Percentiles rank a stretch among this genome's conserved stretches.
These are phyloP conservation scores for Larimichthys crocea DNA, from an alignment of 2,113 vertebrate species.

Conservation along the genomic window DNA sequence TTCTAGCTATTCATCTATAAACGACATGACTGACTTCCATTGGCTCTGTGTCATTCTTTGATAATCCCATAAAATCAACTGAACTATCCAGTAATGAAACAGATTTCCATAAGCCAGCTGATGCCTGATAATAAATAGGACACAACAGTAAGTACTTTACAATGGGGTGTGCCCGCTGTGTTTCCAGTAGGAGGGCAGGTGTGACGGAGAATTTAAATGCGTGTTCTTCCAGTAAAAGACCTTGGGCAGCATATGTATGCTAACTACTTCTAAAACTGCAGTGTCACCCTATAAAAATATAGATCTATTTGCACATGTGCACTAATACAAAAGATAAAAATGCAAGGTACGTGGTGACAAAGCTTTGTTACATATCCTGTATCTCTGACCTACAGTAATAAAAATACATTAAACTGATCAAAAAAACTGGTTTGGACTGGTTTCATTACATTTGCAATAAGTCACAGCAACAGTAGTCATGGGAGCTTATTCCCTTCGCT, in stretches of 20 bases:
- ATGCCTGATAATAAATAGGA: constrained; percentile 14
- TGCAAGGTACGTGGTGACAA: neutral
- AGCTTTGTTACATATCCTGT: no score
- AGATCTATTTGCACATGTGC: neutral
- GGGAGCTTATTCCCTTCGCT: neutral
- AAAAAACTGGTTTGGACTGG: neutral
- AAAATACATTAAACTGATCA: neutral
- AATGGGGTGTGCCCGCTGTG: neutral
- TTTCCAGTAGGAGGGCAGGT: constrained; percentile 7
- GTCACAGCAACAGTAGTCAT: neutral
- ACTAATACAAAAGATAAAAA: neutral
- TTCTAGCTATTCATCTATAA: neutral
- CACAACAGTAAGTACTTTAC: neutral
- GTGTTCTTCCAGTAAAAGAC: neutral
- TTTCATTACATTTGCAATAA: neutral
- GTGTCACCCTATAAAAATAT: neutral
- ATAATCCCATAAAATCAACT: constrained; percentile 36
- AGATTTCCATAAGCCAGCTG: constrained; percentile 8
- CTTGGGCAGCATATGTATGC: neutral
- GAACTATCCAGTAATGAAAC: constrained; percentile 33
- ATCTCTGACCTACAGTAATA: neutral
- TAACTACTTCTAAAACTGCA: neutral
- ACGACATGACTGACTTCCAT: neutral
- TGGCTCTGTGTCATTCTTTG: neutral
- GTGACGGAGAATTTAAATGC: neutral